These are phyloP conservation scores for Acestrorhynchus altus DNA, from an alignment of 2,797 vertebrate species.

Conservation along the genomic window DNA sequence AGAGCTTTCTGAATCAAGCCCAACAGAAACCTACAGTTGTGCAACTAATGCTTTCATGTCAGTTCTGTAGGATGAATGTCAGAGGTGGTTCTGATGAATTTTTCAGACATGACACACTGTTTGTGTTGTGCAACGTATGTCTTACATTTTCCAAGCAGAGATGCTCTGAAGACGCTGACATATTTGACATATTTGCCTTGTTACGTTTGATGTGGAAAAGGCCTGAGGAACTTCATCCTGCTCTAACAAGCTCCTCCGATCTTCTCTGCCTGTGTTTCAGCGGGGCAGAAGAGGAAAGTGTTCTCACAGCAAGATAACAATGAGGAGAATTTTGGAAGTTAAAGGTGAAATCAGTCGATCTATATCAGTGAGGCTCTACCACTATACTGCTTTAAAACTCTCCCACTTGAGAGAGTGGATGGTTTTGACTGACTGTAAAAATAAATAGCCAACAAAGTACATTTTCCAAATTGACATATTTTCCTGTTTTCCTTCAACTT, in stretches of 20 bases:
- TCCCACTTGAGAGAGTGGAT: neutral
- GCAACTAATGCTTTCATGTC: neutral
- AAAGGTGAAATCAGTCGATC: neutral
- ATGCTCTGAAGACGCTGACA: neutral
- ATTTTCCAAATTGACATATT: neutral
- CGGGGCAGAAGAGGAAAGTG: neutral
- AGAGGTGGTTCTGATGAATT: neutral
- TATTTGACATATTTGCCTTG: neutral
- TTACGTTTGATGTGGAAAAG: constrained; percentile 16
- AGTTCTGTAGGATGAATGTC: neutral
- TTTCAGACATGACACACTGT: constrained; percentile 7
- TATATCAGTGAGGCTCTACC: neutral
- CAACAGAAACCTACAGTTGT: neutral
- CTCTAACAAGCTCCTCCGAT: neutral
- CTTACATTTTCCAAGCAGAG: neutral
- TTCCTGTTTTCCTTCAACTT: neutral
- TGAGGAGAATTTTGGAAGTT: neutral
- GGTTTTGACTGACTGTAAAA: neutral
- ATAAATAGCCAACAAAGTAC: neutral
- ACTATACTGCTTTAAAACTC: neutral
- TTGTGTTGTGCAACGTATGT: neutral
- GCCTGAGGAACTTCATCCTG: neutral
- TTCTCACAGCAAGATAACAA: neutral
- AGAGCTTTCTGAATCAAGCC: neutral
- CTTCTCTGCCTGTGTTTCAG: neutral